Conservation (phyloP, 2,888 invertebrate genomes). For the Fragum whitleyi region DNA sequence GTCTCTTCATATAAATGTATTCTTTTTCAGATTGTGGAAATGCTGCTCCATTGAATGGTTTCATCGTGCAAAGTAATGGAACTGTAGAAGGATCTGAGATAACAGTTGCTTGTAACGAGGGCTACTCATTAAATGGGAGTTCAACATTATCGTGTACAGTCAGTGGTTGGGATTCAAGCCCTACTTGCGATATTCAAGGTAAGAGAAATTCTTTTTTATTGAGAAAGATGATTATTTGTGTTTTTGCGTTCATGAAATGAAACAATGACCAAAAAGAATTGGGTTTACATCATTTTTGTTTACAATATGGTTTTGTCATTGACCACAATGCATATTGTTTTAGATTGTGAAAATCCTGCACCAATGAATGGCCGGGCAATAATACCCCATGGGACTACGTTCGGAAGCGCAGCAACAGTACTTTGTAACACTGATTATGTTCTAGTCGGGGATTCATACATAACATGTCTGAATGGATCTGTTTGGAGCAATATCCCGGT, state of each 20-base stretch:
- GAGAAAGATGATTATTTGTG: no score
- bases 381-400: constrained; percentile 14
- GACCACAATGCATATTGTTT: neutral
- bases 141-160: neutral
- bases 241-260: no score
- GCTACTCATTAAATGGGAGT: constrained; percentile 1
- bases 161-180: constrained; percentile 13
- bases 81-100: neutral
- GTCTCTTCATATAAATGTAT: neutral
- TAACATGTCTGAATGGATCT: no score
- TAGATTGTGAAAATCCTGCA: constrained; percentile 32
- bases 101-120: constrained; percentile 5
- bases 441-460: no score
- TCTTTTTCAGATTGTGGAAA: constrained; percentile 12
- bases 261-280: neutral
- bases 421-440: no score
- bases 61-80: neutral
- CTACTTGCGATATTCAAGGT: constrained; percentile 18
- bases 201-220: neutral
- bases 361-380: constrained; percentile 25
- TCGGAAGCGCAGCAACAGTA: no score
- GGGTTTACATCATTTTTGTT: no score
- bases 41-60: constrained; percentile 15
- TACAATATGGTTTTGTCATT: no score
- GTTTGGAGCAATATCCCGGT: no score